Evolutionary conservation across 2,113 vertebrate genomes (phyloP).

Genomic region (Sinocyclocheilus maitianheensis): DNA sequence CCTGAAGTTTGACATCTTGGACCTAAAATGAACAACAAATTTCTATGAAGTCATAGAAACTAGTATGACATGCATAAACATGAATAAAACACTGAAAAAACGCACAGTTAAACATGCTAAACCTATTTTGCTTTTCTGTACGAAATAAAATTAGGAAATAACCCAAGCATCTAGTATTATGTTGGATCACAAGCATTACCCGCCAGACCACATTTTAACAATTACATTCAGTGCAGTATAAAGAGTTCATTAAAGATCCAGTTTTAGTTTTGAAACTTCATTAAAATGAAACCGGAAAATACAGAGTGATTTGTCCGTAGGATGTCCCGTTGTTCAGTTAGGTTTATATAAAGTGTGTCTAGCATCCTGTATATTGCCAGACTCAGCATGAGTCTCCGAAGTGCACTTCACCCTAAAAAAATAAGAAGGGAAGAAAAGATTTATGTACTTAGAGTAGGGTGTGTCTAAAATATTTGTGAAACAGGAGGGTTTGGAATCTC

Average conservation of each 20-base stretch:
- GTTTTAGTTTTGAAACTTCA: conserved; percentile 17
- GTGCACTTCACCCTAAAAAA: conserved; percentile 1
- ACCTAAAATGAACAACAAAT: conserved; percentile 74
- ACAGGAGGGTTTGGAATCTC: conserved; percentile 6
- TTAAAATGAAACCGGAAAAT: not conserved
- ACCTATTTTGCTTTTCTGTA: not conserved
- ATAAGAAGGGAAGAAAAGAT: not conserved
- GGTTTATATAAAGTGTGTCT: conserved; percentile 35
- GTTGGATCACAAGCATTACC: not conserved
- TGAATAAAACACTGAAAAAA: not conserved
- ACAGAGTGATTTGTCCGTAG: not conserved
- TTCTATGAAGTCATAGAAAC: not conserved
- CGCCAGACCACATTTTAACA: not conserved
- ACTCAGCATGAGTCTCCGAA: conserved; percentile 33
- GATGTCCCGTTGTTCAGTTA: conserved; percentile 38
- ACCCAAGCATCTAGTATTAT: not conserved
- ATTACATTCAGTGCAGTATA: not conserved
- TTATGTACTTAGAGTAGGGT: conserved; percentile 4
- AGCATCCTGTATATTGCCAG: conserved; percentile 37
- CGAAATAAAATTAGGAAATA: not conserved
- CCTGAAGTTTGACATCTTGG: conserved; percentile 89
- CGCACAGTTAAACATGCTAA: not conserved
- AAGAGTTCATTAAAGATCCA: too few relatives aligned
- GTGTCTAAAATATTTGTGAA: conserved; percentile 7
- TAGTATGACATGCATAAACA: not conserved